These are phyloP conservation scores for Synanthedon vespiformis DNA, from an alignment of 2,888 invertebrate species.

Conservation along the genomic window DNA sequence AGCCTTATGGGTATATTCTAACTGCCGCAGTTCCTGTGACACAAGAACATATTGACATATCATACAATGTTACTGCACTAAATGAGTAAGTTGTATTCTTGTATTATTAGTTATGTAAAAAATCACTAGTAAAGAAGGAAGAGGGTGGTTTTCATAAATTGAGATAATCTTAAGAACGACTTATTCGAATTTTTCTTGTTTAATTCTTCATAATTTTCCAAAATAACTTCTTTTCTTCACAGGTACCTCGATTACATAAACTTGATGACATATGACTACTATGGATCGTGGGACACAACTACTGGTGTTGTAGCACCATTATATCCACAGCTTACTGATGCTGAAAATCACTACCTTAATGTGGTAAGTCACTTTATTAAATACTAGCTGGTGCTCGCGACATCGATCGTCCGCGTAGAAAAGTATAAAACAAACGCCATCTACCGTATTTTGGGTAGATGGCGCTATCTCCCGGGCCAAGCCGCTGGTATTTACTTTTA, in stretches of 20 bases:
- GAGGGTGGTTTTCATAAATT: too few relatives aligned
- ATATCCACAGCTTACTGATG: constrained; percentile 48
- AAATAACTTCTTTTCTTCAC: constrained; percentile 47
- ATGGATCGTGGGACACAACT: constrained; percentile 83
- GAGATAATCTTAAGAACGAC: too few relatives aligned
- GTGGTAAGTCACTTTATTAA: constrained; percentile 68
- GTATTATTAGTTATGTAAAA: too few relatives aligned
- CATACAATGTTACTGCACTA: constrained; percentile 74
- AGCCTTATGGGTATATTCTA: constrained; percentile 74
- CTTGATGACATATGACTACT: constrained; percentile 92
- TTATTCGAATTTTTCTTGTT: too few relatives aligned
- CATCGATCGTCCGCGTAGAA: too few relatives aligned
- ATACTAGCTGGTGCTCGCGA: too few relatives aligned
- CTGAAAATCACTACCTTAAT: constrained; percentile 69
- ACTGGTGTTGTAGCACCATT: constrained; percentile 86
- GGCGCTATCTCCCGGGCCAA: too few relatives aligned
- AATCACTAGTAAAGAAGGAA: not conserved
- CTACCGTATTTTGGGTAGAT: too few relatives aligned
- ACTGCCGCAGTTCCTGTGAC: constrained; percentile 88
- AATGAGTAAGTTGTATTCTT: too few relatives aligned
- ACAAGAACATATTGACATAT: constrained; percentile 78
- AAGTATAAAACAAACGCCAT: too few relatives aligned
- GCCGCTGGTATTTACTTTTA: too few relatives aligned
- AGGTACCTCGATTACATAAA: constrained; percentile 79
- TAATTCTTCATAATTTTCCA: too few relatives aligned